Conservation (phyloP, 2,797 vertebrate species). For the Microcaecilia unicolor region DNA sequence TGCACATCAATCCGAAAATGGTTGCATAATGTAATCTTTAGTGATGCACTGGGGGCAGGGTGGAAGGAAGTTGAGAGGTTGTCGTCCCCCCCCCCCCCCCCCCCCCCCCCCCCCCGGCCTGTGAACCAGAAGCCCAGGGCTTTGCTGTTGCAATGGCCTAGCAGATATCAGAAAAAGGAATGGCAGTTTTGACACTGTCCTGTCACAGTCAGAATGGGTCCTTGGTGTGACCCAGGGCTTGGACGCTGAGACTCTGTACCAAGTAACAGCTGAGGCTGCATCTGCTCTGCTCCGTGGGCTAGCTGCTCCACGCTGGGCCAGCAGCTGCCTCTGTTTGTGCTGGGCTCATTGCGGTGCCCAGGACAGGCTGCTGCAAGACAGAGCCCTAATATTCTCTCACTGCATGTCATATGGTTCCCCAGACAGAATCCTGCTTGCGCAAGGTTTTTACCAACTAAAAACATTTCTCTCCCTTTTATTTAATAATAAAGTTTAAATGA, state of each 20-base stretch:
- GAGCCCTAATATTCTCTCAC: conserved; percentile 16
- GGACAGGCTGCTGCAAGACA: conserved; percentile 30
- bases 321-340: conserved; percentile 66
- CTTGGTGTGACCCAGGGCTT: conserved; percentile 51
- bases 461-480: too few species aligned
- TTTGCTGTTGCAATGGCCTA: conserved; percentile 34
- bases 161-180: conserved; percentile 46
- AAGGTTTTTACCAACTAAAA: not conserved
- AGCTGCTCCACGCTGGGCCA: conserved; percentile 58
- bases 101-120: too few species aligned
- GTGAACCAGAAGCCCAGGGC: conserved; percentile 30
- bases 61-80: not conserved
- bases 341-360: conserved; percentile 43
- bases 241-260: conserved; percentile 46
- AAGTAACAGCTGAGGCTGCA: conserved; percentile 63
- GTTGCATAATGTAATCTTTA: conserved; percentile 12
- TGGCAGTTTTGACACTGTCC: conserved; percentile 64
- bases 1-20: not conserved
- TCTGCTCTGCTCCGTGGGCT: conserved; percentile 49
- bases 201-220: conserved; percentile 54
- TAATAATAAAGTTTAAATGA: too few species aligned
- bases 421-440: conserved; percentile 4
- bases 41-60: conserved; percentile 1
- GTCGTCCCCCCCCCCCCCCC: too few species aligned
- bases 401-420: conserved; percentile 35